A percentile compares a stretch with the other conserved stretches of the same genome.
Conservation (phyloP, 1,140 invertebrate species). For the Zaprionus inermis region DNA sequence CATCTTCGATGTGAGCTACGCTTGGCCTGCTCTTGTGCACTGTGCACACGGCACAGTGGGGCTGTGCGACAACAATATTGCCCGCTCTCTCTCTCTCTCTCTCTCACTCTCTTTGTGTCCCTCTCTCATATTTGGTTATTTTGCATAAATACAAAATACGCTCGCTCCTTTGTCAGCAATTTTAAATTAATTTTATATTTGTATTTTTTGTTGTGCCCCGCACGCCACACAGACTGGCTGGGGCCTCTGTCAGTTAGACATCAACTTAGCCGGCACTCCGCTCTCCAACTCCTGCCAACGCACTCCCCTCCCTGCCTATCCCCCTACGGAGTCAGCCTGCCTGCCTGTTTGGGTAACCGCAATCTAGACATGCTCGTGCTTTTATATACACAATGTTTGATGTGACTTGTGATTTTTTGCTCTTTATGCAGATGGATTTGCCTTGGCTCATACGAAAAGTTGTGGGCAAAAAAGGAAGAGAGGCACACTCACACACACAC, state of each 20-base stretch:
- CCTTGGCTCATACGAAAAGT: slow-evolving; percentile 35
- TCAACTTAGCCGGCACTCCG: slow-evolving; percentile 1
- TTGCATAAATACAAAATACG: slow-evolving; percentile 66
- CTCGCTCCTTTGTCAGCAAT: slow-evolving; percentile 68
- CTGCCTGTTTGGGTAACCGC: slow-evolving; percentile 39
- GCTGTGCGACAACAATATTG: slow-evolving; percentile 17
- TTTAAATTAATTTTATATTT: slow-evolving; percentile 74
- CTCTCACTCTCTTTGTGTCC: slow-evolving; percentile 27
- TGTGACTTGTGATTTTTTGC: slow-evolving; percentile 61
- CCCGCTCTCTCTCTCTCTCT: slow-evolving; percentile 39
- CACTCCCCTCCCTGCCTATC: too few relatives aligned
- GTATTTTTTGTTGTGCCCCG: too few relatives aligned
- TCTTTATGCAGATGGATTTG: slow-evolving; percentile 67
- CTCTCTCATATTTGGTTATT: slow-evolving; percentile 55
- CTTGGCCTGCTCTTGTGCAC: slow-evolving; percentile 9
- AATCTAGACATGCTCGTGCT: slow-evolving; percentile 60
- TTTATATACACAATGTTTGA: slow-evolving; percentile 61
- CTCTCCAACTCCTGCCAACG: too few relatives aligned
- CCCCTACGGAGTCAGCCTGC: background rate
- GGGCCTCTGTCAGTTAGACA: slow-evolving; percentile 31
- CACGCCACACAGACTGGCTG: slow-evolving; percentile 2
- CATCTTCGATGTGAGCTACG: slow-evolving; percentile 30
- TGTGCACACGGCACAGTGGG: background rate
- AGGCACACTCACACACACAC: slow-evolving; percentile 17
- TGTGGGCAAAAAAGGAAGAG: slow-evolving; percentile 25